Base-by-base conservation (phyloP, 2,113 vertebrate genomes). In the Alligator sinensis region DNA sequence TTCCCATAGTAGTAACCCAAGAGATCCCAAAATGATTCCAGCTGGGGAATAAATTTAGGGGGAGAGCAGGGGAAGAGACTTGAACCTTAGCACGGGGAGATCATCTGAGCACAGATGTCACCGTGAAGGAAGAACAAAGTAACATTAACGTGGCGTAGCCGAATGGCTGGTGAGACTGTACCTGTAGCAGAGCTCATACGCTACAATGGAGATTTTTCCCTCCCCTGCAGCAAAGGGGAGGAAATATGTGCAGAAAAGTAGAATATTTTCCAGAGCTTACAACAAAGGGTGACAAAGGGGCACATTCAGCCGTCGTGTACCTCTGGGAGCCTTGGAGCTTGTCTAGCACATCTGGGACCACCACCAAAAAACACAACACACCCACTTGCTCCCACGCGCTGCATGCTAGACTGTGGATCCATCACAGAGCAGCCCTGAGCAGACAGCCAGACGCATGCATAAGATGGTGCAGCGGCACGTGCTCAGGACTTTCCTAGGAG, bases 191-290 rank as follows among this genome's bases (percentile, higher is more conserved):
- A 21, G 84, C 88, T 38, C 57, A n/a, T 1, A 3, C 77, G 3
- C 18, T 11, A 1, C 1, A 57, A 5, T 5, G 3, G 55, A 62
- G 2, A 60, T 0, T 34, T 57, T 3, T 4, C 61, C 60, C 16
- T 79, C 64, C 34, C 81, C 78, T 24, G 11, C 70, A 5, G 24
- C n/a, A 24, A 54, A 63, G 22, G 77, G 38, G 0, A 59, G 16
- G 21, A 64, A 84, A 60, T 13, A 21, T 9, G 13, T 34, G 30
- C 66, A 70, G 68, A 72, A 72, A 34, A 74, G 47, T 24, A 25
- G 34, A 47, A 74, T 24, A 22, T 47, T 14, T 38, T 10, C 18
- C 11, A 21, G 13, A 55, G 27, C 19, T 28, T 58, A 21, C 54
- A 57, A 5, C 19, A 47, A 28, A 11, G 27, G 28, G 55, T 58